Conservation (phyloP, 2,888 invertebrate genomes). For the Hoplodrina blanda region DNA sequence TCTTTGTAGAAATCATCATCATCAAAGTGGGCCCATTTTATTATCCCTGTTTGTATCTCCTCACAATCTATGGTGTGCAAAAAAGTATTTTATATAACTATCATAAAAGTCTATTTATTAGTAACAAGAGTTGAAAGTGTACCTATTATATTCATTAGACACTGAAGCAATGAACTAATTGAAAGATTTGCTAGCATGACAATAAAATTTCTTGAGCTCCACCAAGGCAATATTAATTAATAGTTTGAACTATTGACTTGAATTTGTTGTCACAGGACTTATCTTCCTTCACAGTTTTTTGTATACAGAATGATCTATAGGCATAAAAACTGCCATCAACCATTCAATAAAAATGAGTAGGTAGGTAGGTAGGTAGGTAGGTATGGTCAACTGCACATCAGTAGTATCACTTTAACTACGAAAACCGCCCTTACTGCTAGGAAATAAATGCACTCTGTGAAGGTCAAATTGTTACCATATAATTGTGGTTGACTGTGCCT, state of each 20-base stretch:
- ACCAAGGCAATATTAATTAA: constrained; percentile 37
- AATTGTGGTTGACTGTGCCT: not conserved
- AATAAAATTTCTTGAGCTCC: constrained; percentile 19
- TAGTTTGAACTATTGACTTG: constrained; percentile 32
- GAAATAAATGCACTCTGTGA: not conserved
- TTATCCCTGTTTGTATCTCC: not conserved
- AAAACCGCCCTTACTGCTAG: not conserved
- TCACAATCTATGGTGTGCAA: not conserved
- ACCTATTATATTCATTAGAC: not conserved
- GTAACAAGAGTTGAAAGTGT: not conserved
- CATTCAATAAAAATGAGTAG: not conserved
- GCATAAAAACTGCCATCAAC: not conserved
- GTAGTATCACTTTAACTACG: not conserved
- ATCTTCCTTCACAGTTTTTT: constrained; percentile 37
- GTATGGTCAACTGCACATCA: not conserved
- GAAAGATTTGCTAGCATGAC: constrained; percentile 9
- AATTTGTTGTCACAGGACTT: constrained; percentile 1
- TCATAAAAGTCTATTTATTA: not conserved
- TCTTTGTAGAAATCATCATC: not conserved
- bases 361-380: too few species aligned
- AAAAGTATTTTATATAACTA: not conserved
- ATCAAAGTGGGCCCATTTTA: not conserved
- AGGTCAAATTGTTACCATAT: not conserved
- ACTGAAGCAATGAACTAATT: constrained; percentile 9
- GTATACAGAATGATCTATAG: not conserved